Evolutionary conservation across 2,113 vertebrate species (phyloP).

Genomic region (Scortum barcoo): DNA sequence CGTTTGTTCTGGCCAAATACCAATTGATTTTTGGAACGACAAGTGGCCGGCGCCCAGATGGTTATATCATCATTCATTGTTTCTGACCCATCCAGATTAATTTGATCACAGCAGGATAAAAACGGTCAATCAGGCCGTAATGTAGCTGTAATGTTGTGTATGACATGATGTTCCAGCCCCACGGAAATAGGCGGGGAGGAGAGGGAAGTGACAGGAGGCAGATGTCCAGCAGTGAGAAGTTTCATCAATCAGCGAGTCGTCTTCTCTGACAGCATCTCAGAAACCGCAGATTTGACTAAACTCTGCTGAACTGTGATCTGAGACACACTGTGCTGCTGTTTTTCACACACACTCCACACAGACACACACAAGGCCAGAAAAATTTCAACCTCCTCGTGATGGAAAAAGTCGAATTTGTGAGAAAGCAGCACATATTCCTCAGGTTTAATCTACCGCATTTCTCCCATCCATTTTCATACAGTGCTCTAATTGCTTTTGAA

Average conservation of each 20-base stretch:
- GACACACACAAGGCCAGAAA: not conserved
- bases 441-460: not conserved
- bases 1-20: conserved; percentile 62
- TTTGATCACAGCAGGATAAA: conserved; percentile 63
- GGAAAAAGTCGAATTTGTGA: not conserved
- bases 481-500: not conserved
- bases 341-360: not conserved
- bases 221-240: conserved; percentile 37
- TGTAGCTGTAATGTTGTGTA: conserved; percentile 49
- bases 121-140: conserved; percentile 67
- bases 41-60: conserved; percentile 59
- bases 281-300: not conserved
- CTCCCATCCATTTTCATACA: not conserved
- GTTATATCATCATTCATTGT: conserved; percentile 73
- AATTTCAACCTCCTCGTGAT: not conserved
- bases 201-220: conserved; percentile 32
- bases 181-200: conserved; percentile 25
- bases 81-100: conserved; percentile 66
- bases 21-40: conserved; percentile 64
- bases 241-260: conserved; percentile 22
- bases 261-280: conserved; percentile 25
- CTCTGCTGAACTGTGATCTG: not conserved
- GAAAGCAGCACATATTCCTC: not conserved
- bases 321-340: not conserved
- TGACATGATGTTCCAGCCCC: conserved; percentile 46